phyloP scores from a whole-genome alignment of 1,140 invertebrate genomes.

The Caenorhabditis remanei region DNA sequence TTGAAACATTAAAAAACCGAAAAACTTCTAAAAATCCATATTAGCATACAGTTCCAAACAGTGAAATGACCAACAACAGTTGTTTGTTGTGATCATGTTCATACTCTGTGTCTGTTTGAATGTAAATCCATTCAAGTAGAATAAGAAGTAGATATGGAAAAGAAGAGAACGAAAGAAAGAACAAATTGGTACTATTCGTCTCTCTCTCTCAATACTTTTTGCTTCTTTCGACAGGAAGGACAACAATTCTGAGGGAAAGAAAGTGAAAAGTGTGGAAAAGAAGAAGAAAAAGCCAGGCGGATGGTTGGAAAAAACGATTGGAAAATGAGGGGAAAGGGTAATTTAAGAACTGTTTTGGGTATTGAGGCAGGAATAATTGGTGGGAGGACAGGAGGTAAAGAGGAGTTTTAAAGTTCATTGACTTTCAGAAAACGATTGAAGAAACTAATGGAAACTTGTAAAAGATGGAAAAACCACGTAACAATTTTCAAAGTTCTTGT shows the following conservation, averaged over 20 bases:
- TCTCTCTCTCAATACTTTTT: background rate
- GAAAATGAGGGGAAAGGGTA: background rate
- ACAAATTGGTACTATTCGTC: slow-evolving; percentile 48
- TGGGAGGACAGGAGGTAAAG: background rate
- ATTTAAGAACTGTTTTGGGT: background rate
- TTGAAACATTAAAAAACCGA: too few species aligned
- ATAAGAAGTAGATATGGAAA: background rate
- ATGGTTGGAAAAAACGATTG: background rate
- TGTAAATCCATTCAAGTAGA: slow-evolving; percentile 41
- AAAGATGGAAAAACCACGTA: too few species aligned
- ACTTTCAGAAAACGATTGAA: too few species aligned
- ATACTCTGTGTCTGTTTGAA: background rate
- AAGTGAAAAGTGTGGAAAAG: slow-evolving; percentile 47
- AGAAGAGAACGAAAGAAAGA: background rate
- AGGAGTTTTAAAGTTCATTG: background rate
- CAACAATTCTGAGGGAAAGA: background rate
- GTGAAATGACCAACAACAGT: background rate
- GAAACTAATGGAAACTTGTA: too few species aligned
- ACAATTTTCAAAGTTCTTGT: too few species aligned
- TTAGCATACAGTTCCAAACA: background rate
- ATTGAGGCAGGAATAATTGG: background rate
- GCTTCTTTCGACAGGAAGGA: background rate
- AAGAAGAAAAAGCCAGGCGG: background rate
- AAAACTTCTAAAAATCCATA: background rate
- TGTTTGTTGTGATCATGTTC: background rate